Percentiles rank a stretch among this genome's conserved stretches.
phyloP scores from a whole-genome alignment of 2,113 vertebrate species.

The Reinhardtius hippoglossoides region DNA sequence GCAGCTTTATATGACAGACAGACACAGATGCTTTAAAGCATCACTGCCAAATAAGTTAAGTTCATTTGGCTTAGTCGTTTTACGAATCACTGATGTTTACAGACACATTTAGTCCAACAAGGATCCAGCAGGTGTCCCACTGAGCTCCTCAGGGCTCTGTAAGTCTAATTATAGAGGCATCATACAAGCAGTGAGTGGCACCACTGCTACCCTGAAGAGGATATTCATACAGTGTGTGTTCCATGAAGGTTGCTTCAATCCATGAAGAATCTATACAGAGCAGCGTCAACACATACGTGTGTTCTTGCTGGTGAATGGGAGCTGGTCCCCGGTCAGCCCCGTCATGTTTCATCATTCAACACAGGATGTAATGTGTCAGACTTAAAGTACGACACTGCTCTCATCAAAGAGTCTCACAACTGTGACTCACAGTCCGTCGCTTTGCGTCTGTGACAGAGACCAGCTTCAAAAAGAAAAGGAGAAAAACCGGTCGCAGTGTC shows the following conservation, averaged over 20 bases:
- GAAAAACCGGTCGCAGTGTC: slow-evolving; percentile 6
- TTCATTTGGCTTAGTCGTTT: too few relatives aligned
- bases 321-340: neutral
- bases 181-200: slow-evolving; percentile 7
- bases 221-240: slow-evolving; percentile 12
- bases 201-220: neutral
- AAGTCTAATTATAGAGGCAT: slow-evolving; percentile 18
- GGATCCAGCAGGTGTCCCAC: slow-evolving; percentile 17
- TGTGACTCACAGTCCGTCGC: slow-evolving; percentile 38
- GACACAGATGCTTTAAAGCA: neutral
- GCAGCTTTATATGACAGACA: too few relatives aligned
- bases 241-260: slow-evolving; percentile 13
- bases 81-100: neutral
- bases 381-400: slow-evolving; percentile 43
- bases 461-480: slow-evolving; percentile 52
- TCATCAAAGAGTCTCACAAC: slow-evolving; percentile 6
- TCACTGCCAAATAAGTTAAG: too few relatives aligned
- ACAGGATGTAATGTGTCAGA: too few relatives aligned
- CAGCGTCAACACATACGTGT: neutral
- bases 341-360: too few relatives aligned
- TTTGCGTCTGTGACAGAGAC: slow-evolving; percentile 52
- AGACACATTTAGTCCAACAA: slow-evolving; percentile 15
- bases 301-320: slow-evolving; percentile 18
- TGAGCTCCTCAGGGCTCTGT: slow-evolving; percentile 19
- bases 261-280: slow-evolving; percentile 2